phyloP scores from a whole-genome alignment of 2,797 vertebrate species.

The Carapus acus region DNA sequence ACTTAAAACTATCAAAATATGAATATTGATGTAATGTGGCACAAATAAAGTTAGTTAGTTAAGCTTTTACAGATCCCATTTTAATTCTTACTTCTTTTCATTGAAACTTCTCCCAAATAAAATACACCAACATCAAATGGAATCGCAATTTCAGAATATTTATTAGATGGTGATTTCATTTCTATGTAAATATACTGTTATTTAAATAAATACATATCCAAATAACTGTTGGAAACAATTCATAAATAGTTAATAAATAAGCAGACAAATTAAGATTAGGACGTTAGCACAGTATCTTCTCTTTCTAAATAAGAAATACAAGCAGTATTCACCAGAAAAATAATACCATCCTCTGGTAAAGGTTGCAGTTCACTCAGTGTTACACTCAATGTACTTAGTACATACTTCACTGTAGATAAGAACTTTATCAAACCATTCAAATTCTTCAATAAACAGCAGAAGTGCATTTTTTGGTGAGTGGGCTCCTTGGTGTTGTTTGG shows the following conservation, averaged over 20 bases:
- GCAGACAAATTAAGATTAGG: conserved; percentile 36
- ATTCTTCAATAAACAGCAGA: conserved; percentile 9
- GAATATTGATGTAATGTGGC: no score
- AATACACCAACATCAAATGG: not conserved
- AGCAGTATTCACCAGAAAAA: conserved; percentile 11
- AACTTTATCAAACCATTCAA: conserved; percentile 6
- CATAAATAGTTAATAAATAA: conserved; percentile 34
- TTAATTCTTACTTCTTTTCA: no score
- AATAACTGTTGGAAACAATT: not conserved
- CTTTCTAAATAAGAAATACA: conserved; percentile 19
- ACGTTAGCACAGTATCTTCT: conserved; percentile 2
- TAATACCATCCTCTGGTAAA: conserved; percentile 31
- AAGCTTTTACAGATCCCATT: no score
- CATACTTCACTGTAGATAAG: conserved; percentile 47
- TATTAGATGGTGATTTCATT: conserved; percentile 22
- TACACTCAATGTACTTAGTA: conserved; percentile 55
- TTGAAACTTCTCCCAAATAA: not conserved
- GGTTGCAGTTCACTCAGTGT: conserved; percentile 31
- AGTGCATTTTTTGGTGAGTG: not conserved
- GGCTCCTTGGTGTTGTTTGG: not conserved
- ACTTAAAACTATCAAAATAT: no score
- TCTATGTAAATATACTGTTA: conserved; percentile 13
- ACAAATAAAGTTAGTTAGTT: no score
- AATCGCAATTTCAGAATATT: not conserved
- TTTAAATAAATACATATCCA: conserved; percentile 24